Conservation (phyloP, 2,888 invertebrate species). For the Stenolophus ochropezus region DNA sequence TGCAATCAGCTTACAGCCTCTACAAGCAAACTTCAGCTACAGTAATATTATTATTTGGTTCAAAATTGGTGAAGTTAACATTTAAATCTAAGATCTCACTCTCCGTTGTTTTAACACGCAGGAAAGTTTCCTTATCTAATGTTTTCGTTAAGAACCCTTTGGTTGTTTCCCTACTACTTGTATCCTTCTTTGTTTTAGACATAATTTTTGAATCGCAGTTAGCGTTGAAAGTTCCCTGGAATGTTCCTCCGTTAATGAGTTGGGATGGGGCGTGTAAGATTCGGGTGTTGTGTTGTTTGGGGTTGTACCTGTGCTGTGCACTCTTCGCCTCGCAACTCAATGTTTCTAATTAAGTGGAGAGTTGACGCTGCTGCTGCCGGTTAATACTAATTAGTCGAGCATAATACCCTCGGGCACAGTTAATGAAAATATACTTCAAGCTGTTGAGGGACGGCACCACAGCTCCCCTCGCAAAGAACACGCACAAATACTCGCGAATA, state of each 20-base stretch:
- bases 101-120: no score
- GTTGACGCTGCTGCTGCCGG: constrained; percentile 67
- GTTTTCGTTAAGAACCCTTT: no score
- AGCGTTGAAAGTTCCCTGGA: background rate
- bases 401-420: constrained; percentile 69
- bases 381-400: constrained; percentile 69
- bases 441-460: constrained; percentile 16
- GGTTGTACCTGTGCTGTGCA: background rate
- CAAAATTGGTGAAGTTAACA: no score
- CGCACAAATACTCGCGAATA: background rate
- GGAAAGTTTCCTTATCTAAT: no score
- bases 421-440: constrained; percentile 70
- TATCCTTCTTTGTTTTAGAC: no score
- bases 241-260: background rate
- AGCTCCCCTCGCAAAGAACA: background rate
- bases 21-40: no score
- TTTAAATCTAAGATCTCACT: no score
- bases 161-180: no score
- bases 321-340: constrained; percentile 61
- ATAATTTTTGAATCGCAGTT: background rate
- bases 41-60: no score
- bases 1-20: no score
- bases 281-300: background rate
- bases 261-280: background rate
- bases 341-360: constrained; percentile 69